Base-by-base conservation (phyloP, 2,888 invertebrate genomes). In the Neoaliturus tenellus region DNA sequence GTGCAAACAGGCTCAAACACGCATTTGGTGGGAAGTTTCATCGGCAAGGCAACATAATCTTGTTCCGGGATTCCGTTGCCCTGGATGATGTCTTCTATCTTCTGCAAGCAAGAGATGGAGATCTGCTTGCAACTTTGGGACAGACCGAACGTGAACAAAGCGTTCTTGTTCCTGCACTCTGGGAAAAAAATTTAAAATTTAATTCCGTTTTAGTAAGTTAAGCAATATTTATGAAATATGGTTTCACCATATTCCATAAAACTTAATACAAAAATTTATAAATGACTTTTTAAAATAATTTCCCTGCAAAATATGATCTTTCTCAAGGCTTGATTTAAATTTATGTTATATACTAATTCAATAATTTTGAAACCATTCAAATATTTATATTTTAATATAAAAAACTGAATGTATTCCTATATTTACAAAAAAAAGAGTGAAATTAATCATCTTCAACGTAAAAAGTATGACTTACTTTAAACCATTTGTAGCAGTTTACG, bases 51-150 rank as follows among this genome's bases (percentile, higher is more conserved):
- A 41, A 75, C 73, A 44, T 75, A 75, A 39, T 75, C 73, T 75
- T 75, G 73, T 75, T 75, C 73, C 17, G 73, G 73, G 73, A 75
- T 75, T 35, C 73, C 73, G 44, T 75, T 75, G 73, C 73, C 48
- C 39, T 75, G 73, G 73, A 75, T 75, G 73, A 75, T 75, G 73
- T 75, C 73, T 75, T 75, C 73, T 8, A 75, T 75, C 44, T 75
- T 75, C 44, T 75, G 73, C 73, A 75, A 75, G 39, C 73, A 75
- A 41, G 73, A 75, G 44, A 75, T 75, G 41, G 73, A 75, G 73
- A 75, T 75, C 73, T 75, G 73, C 48, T 44, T 75, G 73, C 73
- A 75, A 25, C 73, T 75, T 44, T 75, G 73, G 73, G 73, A 75
- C 25, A 75, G 73, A 75, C 73, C 73, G 73, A 75, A 75, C 28